A percentile compares a stretch with the other conserved stretches of the same genome.
phyloP scores from a whole-genome alignment of 64 coral and sea anemone species.

The Montipora sp. region DNA sequence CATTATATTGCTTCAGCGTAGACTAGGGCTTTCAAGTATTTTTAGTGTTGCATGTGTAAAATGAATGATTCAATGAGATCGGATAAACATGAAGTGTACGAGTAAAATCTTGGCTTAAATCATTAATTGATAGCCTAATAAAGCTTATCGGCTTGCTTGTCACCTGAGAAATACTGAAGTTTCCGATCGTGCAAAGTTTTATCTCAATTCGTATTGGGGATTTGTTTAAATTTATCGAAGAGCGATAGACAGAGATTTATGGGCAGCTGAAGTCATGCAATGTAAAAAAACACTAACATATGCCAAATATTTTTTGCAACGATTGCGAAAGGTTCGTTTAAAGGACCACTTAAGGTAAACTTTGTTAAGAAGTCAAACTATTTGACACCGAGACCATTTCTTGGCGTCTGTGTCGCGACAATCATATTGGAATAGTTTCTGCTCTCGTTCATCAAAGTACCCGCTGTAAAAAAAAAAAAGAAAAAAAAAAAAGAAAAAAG shows the following conservation, averaged over 20 bases:
- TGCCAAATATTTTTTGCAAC: neutral
- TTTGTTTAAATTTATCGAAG: neutral
- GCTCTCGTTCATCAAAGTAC: too few species aligned
- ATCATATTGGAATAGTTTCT: too few species aligned
- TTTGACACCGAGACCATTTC: too few species aligned
- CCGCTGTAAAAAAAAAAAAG: too few species aligned
- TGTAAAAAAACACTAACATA: neutral
- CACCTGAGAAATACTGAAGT: neutral
- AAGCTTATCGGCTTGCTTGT: neutral
- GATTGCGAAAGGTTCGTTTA: neutral
- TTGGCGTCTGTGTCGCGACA: too few species aligned
- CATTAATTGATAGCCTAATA: neutral
- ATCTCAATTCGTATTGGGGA: neutral
- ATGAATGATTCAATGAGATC: too few species aligned
- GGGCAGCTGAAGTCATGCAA: neutral
- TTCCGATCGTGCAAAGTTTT: neutral
- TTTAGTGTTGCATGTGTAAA: neutral
- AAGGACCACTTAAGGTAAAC: neutral
- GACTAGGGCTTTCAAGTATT: neutral
- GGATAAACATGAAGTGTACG: too few species aligned
- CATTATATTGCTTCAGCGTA: neutral
- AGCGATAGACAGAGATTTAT: neutral
- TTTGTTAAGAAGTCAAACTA: neutral
- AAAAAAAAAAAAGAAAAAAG: too few species aligned
- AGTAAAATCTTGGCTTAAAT: neutral